Base-by-base conservation (phyloP, 1,140 invertebrate genomes). In the Leptopilina clavipes region DNA sequence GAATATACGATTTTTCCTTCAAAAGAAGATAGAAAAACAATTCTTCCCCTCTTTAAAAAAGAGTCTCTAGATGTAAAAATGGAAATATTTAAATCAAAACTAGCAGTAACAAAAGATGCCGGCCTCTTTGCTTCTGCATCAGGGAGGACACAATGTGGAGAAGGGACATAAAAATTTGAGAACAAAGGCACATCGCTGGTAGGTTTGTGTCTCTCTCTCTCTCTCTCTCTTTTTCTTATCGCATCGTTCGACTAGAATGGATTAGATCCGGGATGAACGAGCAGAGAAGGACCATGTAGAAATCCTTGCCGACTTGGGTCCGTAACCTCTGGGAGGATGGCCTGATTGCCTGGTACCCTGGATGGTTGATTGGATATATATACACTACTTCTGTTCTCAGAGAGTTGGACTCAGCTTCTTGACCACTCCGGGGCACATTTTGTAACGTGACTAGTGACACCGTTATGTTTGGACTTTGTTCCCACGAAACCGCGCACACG, bases 391-490 rank as follows among this genome's bases (percentile, higher is more conserved):
- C 75, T 79, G 75, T 72, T 17, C 72, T 74, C 73, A 78, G 74
- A n/a, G 6, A n/a, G 14, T 31, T 31, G 31, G 54, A 79, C 77
- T 65, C 59, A 65, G 79, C 74, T 65, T 72, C 52, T 65, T 77
- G 73, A 75, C 78, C 78, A 75, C 75, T 78, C 56, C 70, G 77
- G 73, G 77, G 73, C 74, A 80, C 78, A 81, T 83, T n/a, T 83
- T 75, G 79, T 82, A 80, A 78, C 77, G 79, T 81, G 78, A 81
- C 79, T 80, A 80, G 74, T 79, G 77, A 80, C 81, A 85, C 84
- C 84, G 84, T 85, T 85, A 85, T 82, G 79, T 85, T 75, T 81
- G 84, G 82, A 85, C 82, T 82, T 82, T 82, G 84, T 85, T 85
- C 84, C 82, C 84, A 85, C 81, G 84, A 83, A 82, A 84, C 78